Evolutionary conservation across 2,888 invertebrate species (phyloP).

Genomic region (Aleiodes testaceus): DNA sequence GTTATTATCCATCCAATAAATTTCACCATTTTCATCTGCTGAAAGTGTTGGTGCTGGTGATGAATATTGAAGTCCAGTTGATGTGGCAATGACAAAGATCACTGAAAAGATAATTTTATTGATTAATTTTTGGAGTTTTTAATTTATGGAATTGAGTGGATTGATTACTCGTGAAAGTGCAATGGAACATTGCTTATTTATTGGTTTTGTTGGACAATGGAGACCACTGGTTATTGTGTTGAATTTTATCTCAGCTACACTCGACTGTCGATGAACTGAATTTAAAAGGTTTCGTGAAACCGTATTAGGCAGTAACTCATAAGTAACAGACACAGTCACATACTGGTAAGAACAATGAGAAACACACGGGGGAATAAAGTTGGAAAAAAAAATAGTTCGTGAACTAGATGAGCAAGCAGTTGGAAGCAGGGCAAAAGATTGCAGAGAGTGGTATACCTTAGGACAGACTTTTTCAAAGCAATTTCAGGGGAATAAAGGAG

Average conservation of each 20-base stretch:
- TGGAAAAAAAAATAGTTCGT: conserved; percentile 10
- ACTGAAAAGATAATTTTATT: conserved; percentile 17
- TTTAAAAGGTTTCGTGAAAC: conserved; percentile 33
- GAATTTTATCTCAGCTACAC: neutral
- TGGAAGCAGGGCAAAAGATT: conserved; percentile 14
- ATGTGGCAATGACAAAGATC: neutral
- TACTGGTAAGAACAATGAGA: neutral
- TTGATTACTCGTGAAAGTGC: neutral
- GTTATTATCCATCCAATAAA: conserved; percentile 23
- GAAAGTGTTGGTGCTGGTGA: conserved; percentile 23
- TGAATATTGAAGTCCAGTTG: conserved; percentile 20
- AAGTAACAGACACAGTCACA: conserved; percentile 14
- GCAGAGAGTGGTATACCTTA: neutral
- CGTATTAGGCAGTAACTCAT: conserved; percentile 11
- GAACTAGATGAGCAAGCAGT: conserved; percentile 22
- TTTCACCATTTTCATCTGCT: conserved; percentile 33
- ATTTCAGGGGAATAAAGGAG: neutral
- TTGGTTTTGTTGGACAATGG: conserved; percentile 3
- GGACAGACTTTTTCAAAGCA: conserved; percentile 1
- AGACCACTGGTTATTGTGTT: conserved; percentile 7
- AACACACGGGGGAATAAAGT: conserved; percentile 9
- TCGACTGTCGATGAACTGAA: conserved; percentile 16
- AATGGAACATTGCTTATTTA: conserved; percentile 8
- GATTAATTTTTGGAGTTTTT: too few species aligned
- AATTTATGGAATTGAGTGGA: too few species aligned